Percentiles rank a stretch among this genome's conserved stretches.
phyloP scores from a whole-genome alignment of 2,113 vertebrate species.

The Condylura cristata region DNA sequence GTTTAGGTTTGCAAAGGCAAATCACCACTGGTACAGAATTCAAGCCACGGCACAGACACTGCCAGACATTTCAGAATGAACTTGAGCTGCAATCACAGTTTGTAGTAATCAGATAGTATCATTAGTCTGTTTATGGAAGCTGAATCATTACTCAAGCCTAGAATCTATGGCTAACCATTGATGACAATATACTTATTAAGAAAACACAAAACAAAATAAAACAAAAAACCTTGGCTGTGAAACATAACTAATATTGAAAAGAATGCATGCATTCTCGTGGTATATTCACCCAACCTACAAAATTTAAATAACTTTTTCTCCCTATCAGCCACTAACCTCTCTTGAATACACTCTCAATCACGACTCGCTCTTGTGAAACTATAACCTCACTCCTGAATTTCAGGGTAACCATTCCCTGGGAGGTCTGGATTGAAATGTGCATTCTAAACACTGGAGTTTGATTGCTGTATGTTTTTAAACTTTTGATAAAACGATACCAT shows the following conservation, averaged over 20 bases:
- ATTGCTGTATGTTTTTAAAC: not conserved
- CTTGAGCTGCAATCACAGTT: not conserved
- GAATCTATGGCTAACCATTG: not conserved
- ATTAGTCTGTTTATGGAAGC: not conserved
- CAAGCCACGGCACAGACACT: not conserved
- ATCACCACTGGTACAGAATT: not conserved
- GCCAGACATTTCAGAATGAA: not conserved
- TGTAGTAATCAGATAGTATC: not conserved
- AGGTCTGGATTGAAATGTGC: not conserved
- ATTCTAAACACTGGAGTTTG: not conserved
- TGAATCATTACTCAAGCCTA: not conserved
- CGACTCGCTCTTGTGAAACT: not conserved
- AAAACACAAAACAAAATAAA: too few species aligned
- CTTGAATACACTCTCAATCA: not conserved
- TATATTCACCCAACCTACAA: not conserved
- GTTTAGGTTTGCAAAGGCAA: not conserved
- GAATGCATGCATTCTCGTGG: not conserved
- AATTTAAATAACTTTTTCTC: not conserved
- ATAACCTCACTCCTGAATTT: not conserved
- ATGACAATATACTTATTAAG: not conserved
- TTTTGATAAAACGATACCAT: not conserved
- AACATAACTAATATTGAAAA: not conserved
- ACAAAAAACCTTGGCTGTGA: not conserved
- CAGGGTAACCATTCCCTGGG: not conserved
- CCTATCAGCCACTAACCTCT: not conserved